Conservation (phyloP, 2,797 vertebrate species). For the Ispidina lecontei region DNA sequence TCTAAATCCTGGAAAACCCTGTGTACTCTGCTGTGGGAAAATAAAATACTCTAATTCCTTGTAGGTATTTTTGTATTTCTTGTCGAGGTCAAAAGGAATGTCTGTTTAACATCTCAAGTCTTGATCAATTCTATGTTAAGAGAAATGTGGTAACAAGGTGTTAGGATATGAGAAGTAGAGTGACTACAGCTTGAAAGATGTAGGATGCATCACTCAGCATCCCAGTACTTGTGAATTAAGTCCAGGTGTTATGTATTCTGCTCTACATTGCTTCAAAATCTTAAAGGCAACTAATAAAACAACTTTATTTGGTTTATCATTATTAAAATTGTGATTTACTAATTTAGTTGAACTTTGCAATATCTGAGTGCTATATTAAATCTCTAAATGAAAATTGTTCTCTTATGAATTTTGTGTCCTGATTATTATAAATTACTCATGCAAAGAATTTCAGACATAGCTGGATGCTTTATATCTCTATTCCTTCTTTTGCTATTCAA, state of each 20-base stretch:
- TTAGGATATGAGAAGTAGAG: background rate
- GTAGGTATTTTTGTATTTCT: background rate
- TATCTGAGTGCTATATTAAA: background rate
- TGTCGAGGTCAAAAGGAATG: background rate
- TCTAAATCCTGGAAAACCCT: background rate
- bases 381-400: background rate
- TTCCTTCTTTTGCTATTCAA: background rate
- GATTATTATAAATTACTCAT: background rate
- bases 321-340: background rate
- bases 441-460: background rate
- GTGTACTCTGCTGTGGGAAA: background rate
- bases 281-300: background rate
- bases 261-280: background rate
- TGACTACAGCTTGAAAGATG: background rate
- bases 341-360: background rate
- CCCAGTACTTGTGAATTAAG: background rate
- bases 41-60: background rate
- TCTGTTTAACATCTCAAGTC: conserved; percentile 26
- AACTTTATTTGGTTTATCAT: background rate
- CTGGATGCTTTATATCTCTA: background rate
- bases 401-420: background rate
- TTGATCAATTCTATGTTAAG: conserved; percentile 5
- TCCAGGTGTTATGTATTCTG: background rate
- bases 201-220: background rate
- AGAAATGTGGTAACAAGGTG: conserved; percentile 28